These are phyloP conservation scores for Ormia ochracea DNA, from an alignment of 2,888 invertebrate species.

Conservation along the genomic window DNA sequence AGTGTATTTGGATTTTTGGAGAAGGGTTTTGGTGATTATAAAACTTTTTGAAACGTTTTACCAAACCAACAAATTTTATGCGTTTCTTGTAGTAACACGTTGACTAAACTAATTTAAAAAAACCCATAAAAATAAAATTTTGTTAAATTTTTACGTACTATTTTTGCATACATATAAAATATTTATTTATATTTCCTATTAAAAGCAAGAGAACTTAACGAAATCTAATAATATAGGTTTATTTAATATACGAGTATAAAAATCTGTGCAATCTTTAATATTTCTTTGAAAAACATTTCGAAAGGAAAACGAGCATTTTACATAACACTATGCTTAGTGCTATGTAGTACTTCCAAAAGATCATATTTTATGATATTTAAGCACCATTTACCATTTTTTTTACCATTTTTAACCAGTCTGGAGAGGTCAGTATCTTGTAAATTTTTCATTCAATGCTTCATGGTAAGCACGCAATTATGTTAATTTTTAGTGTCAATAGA, in stretches of 20 bases:
- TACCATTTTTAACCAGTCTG: neutral
- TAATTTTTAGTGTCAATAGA: conserved; percentile 50
- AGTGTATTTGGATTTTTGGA: conserved; percentile 30
- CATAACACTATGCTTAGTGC: too few species aligned
- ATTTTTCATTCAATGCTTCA: conserved; percentile 11
- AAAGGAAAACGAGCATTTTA: too few species aligned
- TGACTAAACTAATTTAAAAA: conserved; percentile 62
- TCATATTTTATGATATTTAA: too few species aligned
- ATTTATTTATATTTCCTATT: neutral
- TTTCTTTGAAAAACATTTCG: too few species aligned
- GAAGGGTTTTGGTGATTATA: neutral
- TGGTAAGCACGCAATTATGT: conserved; percentile 44
- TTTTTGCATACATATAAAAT: conserved; percentile 4
- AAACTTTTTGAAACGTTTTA: conserved; percentile 25
- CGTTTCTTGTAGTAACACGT: conserved; percentile 60
- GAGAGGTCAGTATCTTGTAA: conserved; percentile 42
- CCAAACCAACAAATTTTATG: conserved; percentile 59
- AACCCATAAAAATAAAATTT: neutral
- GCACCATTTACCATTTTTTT: too few species aligned
- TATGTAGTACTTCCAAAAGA: too few species aligned
- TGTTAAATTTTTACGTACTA: neutral
- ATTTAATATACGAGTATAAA: too few species aligned
- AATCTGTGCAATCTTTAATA: too few species aligned
- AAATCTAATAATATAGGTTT: too few species aligned
- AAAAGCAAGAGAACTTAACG: conserved; percentile 5